Conservation (phyloP, 2,888 invertebrate species). For the Cephonodes hylas region DNA sequence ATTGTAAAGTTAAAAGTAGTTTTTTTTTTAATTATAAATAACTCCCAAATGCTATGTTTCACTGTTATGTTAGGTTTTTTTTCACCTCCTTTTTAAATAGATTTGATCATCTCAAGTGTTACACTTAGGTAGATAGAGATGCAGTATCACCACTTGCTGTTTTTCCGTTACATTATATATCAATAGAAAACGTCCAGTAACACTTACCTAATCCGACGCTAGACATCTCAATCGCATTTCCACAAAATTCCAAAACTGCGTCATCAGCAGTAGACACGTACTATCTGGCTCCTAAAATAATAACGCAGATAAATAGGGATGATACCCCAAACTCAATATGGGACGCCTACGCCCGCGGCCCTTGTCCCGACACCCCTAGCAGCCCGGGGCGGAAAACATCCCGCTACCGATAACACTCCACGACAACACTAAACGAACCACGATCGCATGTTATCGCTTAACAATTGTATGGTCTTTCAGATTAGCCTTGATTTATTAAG, state of each 20-base stretch:
- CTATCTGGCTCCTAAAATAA: slow-evolving; percentile 6
- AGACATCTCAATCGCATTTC: not conserved
- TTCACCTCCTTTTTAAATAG: too few relatives aligned
- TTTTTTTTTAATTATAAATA: too few relatives aligned
- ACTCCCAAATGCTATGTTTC: too few relatives aligned
- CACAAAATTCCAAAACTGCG: not conserved
- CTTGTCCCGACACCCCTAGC: not conserved
- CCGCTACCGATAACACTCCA: slow-evolving; percentile 10
- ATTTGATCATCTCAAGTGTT: too few relatives aligned
- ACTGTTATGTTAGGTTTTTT: too few relatives aligned
- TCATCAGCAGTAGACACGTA: not conserved
- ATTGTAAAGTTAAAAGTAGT: too few relatives aligned
- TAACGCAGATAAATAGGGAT: slow-evolving; percentile 12
- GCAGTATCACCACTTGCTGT: too few relatives aligned
- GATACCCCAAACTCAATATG: slow-evolving; percentile 13
- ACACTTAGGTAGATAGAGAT: too few relatives aligned
- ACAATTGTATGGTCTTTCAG: not conserved
- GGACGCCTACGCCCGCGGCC: slow-evolving; percentile 10
- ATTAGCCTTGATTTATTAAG: not conserved
- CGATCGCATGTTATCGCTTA: not conserved
- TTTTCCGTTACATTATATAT: too few relatives aligned
- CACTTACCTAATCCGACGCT: too few relatives aligned
- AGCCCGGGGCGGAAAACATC: slow-evolving; percentile 5
- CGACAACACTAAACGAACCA: slow-evolving; percentile 12
- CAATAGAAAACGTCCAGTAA: too few relatives aligned